Percentiles rank a stretch among this genome's conserved stretches.
phyloP scores from a whole-genome alignment of 2,888 invertebrate genomes.

The Troilus luridus region DNA sequence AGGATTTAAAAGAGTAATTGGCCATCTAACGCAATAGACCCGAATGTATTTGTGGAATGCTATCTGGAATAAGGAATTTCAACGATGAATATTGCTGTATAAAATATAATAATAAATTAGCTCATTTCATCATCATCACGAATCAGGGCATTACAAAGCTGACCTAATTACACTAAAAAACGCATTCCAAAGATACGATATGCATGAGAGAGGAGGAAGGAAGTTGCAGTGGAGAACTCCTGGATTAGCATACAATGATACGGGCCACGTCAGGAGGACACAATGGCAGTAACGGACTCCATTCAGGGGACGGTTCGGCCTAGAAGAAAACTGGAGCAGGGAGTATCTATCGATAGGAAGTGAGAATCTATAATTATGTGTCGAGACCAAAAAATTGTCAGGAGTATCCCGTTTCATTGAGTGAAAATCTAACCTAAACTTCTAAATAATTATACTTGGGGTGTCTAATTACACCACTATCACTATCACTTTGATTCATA shows the following conservation, averaged over 20 bases:
- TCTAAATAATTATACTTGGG: too few relatives aligned
- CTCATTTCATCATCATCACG: background rate
- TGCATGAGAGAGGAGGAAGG: constrained; percentile 9
- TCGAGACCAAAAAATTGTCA: background rate
- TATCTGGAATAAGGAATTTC: too few relatives aligned
- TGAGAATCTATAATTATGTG: background rate
- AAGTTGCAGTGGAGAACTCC: constrained; percentile 9
- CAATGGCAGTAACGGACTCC: constrained; percentile 50
- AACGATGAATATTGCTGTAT: too few relatives aligned
- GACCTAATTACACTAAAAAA: background rate
- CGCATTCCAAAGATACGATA: background rate
- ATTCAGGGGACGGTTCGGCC: background rate
- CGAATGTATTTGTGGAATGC: too few relatives aligned
- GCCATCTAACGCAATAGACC: too few relatives aligned
- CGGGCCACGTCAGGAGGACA: constrained; percentile 24
- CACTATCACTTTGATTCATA: too few relatives aligned
- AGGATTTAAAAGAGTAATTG: too few relatives aligned
- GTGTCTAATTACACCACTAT: too few relatives aligned
- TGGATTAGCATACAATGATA: constrained; percentile 55
- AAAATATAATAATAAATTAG: too few relatives aligned
- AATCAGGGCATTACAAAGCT: background rate
- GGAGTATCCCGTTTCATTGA: background rate
- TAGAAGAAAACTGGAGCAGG: background rate
- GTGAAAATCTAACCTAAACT: background rate
- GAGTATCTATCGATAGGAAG: background rate